Base-by-base conservation (phyloP, 2,888 invertebrate species). In the Oxytorus armatus region DNA sequence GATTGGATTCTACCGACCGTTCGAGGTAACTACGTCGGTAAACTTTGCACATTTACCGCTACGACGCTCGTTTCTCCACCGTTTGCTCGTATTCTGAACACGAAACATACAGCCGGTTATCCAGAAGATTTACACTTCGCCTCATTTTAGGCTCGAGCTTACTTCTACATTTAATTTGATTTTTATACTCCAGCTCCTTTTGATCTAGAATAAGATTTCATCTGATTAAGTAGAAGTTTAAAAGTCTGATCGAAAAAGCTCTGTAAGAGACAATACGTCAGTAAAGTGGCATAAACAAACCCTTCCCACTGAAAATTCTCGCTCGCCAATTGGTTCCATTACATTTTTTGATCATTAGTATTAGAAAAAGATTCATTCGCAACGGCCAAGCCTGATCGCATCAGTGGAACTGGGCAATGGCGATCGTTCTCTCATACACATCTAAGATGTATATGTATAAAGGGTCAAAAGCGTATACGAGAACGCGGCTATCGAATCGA, bases 1-100 rank as follows among this genome's bases (percentile, higher is more conserved):
- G 89, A 91, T 91, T 89, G 89, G 86, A 88, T 89, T 88, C 89
- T 85, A 81, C 85, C 86, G 85, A 86, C 87, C 88, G 84, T 86
- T 86, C 84, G 18, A n/a, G n/a, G 87, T 88, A 89, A 90, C 86
- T 85, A 84, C 87, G 86, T 90, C 84, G 87, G 89, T 86, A 90
- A 90, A 90, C 89, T 90, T 90, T 90, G 89, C 83, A 87, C 88
- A 87, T 88, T 89, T 88, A 86, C 72, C 53, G 29, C 36, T 36
- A 68, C 44, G 77, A 53, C 70, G 65, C 59, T 74, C 55, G 51
- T 75, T 72, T 65, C 57, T 65, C 47, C 29, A 25, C 25, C 51
- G 33, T 16, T 53, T 57, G 39, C 44, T 29, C 42, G 7, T 7
- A 42, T 21, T 8, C 61, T 44, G n/a, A n/a, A n/a, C n/a, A n/a